Conservation (phyloP, 2,113 vertebrate species). For the Leucoraja erinaceus region DNA sequence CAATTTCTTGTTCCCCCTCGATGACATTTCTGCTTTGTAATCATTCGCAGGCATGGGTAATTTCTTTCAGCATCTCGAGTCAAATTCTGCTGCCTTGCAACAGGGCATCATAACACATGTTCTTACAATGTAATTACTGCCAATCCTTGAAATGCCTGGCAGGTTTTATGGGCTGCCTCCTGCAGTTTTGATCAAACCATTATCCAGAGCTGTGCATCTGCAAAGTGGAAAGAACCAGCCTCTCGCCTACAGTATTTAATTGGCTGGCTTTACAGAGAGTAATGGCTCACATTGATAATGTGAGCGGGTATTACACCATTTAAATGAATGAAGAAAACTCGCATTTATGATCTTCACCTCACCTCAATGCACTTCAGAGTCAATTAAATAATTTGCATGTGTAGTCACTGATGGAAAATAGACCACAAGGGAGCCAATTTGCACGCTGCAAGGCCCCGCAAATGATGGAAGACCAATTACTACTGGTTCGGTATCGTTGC, state of each 20-base stretch:
- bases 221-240: background rate
- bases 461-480: background rate
- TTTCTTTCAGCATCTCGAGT: background rate
- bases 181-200: background rate
- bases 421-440: background rate
- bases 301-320: background rate
- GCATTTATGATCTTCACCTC: background rate
- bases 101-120: background rate
- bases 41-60: background rate
- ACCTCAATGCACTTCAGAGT: background rate
- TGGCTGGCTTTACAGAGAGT: background rate
- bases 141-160: conserved; percentile 12
- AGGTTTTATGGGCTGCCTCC: background rate
- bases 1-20: background rate
- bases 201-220: background rate
- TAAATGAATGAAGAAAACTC: background rate
- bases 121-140: background rate
- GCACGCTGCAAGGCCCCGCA: background rate
- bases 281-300: background rate
- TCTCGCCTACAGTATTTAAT: background rate
- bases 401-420: background rate
- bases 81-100: background rate
- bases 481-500: no score
- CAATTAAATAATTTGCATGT: background rate
- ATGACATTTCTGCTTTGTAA: conserved; percentile 13